phyloP scores from a whole-genome alignment of 2,797 vertebrate genomes.

The Lepilemur septentrionalis region DNA sequence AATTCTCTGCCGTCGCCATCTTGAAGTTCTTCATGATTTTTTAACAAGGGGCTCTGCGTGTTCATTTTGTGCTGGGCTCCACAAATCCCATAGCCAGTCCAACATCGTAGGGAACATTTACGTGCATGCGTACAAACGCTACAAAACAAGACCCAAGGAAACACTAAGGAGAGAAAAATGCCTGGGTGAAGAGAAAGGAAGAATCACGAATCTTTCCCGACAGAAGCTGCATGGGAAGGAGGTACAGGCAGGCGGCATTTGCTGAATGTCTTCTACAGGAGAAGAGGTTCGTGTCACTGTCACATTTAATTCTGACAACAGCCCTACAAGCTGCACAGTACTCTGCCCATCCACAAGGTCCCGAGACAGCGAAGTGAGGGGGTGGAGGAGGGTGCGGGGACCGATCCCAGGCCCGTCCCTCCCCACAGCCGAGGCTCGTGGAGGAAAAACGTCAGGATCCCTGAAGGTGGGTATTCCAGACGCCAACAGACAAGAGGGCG shows the following conservation, averaged over 20 bases:
- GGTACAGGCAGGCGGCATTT: neutral
- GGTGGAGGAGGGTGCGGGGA: neutral
- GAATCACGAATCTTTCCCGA: too few species aligned
- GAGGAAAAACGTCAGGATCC: neutral
- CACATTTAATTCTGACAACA: neutral
- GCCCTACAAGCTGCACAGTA: too few species aligned
- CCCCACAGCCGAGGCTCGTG: neutral
- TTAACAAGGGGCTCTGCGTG: neutral
- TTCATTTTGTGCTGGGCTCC: neutral
- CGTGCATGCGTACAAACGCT: neutral
- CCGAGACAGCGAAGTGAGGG: accelerated
- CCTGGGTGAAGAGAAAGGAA: neutral
- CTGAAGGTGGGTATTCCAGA: neutral
- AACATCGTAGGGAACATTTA: too few species aligned
- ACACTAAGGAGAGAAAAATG: neutral
- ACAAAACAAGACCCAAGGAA: neutral
- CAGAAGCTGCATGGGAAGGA: neutral
- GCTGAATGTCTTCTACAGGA: neutral
- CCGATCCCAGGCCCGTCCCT: neutral
- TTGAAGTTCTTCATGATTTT: neutral
- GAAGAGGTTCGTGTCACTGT: too few species aligned
- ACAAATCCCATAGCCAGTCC: neutral
- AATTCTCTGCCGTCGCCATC: neutral
- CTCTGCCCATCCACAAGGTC: neutral
- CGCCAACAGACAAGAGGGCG: neutral